Percentiles rank a stretch among this genome's conserved stretches.
These are phyloP conservation scores for Lophura nycthemera DNA, from an alignment of 2,113 vertebrate species.

Conservation along the genomic window DNA sequence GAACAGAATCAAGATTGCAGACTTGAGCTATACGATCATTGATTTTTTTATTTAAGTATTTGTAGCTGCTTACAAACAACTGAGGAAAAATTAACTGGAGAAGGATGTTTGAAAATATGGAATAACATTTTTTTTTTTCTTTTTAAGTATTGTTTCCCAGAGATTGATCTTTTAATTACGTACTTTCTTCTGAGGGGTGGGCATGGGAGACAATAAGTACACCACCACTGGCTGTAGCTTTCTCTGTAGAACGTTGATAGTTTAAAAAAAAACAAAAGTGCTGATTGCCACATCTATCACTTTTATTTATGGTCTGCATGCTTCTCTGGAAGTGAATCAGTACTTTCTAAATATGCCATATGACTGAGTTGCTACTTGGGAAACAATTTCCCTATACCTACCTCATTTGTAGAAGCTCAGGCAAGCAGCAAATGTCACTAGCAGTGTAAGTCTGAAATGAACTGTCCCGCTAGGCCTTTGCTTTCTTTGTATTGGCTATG, in stretches of 20 bases:
- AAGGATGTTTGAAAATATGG: slow-evolving; percentile 50
- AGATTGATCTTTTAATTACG: slow-evolving; percentile 67
- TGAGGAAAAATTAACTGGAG: slow-evolving; percentile 55
- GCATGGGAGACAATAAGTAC: neutral
- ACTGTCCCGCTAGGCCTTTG: neutral
- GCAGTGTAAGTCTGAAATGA: slow-evolving; percentile 1
- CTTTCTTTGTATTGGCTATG: neutral
- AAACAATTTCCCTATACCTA: neutral
- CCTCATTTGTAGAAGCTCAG: slow-evolving; percentile 13
- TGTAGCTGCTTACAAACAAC: slow-evolving; percentile 33
- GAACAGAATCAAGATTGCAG: neutral
- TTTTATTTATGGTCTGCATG: neutral
- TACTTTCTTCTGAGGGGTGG: neutral
- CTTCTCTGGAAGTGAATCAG: neutral
- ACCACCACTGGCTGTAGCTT: neutral
- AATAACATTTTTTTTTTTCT: slow-evolving; percentile 23
- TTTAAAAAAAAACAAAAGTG: neutral
- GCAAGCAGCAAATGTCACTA: neutral
- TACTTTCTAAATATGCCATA: neutral
- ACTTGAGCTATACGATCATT: slow-evolving; percentile 21
- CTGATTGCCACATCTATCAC: neutral
- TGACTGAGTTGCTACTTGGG: neutral
- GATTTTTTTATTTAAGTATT: slow-evolving; percentile 11
- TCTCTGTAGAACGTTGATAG: neutral
- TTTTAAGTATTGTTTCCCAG: slow-evolving; percentile 57